These are phyloP conservation scores for Heterotis niloticus DNA, from an alignment of 2,113 vertebrate species.

Conservation along the genomic window DNA sequence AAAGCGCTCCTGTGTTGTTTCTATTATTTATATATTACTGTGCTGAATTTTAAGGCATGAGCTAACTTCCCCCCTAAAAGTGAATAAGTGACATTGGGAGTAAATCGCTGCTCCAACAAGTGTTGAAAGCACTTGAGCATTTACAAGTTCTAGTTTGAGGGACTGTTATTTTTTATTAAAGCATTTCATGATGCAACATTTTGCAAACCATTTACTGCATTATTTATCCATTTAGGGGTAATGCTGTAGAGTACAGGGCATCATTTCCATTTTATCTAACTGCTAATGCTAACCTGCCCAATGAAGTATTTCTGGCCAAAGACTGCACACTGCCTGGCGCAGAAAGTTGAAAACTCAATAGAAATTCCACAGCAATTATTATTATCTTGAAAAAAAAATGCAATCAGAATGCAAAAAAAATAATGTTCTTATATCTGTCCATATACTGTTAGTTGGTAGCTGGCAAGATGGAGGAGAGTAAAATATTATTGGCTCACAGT, in stretches of 20 bases:
- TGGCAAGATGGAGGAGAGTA: too few relatives aligned
- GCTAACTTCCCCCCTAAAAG: conserved; percentile 38
- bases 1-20: conserved; percentile 60
- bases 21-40: conserved; percentile 68
- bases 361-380: neutral
- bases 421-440: too few relatives aligned
- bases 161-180: conserved; percentile 55
- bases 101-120: conserved; percentile 39
- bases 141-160: conserved; percentile 63
- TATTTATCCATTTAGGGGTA: conserved; percentile 58
- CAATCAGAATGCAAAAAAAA: neutral
- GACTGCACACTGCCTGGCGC: conserved; percentile 23
- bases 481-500: too few relatives aligned
- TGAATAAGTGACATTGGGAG: conserved; percentile 35
- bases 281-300: conserved; percentile 33
- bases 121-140: conserved; percentile 58
- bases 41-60: conserved; percentile 56
- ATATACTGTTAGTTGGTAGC: too few relatives aligned
- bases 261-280: conserved; percentile 34
- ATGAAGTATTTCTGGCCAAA: conserved; percentile 29
- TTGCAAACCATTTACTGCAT: conserved; percentile 61
- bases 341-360: conserved; percentile 3
- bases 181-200: conserved; percentile 63
- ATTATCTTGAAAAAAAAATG: neutral
- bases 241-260: conserved; percentile 43